Percentiles rank a stretch among this genome's conserved stretches.
Evolutionary conservation across 2,113 vertebrate genomes (phyloP).

Genomic region (Pholis gunnellus): DNA sequence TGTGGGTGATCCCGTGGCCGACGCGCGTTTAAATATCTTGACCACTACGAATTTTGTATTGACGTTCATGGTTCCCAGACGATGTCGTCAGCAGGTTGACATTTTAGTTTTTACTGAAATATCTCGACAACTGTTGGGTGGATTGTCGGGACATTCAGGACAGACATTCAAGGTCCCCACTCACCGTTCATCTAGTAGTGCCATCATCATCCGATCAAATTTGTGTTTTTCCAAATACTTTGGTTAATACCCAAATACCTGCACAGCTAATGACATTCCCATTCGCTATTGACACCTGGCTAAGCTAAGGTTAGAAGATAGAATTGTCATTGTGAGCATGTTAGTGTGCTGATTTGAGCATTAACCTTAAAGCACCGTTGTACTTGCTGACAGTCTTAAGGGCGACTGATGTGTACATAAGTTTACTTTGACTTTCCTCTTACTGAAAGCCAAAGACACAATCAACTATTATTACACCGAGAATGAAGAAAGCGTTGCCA

Average conservation of each 20-base stretch:
- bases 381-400: neutral
- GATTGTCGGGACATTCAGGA: neutral
- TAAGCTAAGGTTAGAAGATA: neutral
- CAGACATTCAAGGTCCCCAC: neutral
- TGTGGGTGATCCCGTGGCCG: neutral
- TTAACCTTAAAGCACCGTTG: neutral
- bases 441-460: neutral
- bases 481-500: neutral
- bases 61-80: neutral
- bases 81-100: neutral
- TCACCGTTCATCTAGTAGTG: neutral
- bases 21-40: neutral
- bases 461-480: neutral
- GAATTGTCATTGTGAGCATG: neutral
- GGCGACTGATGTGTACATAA: neutral
- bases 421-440: neutral
- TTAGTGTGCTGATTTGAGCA: neutral
- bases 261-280: neutral
- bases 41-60: neutral
- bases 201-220: neutral
- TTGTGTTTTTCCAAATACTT: neutral
- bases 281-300: neutral
- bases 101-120: neutral
- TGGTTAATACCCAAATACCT: neutral
- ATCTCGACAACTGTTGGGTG: neutral